Percentiles rank a stretch among this genome's conserved stretches.
These are phyloP conservation scores for Troides oblongomaculatus DNA, from an alignment of 2,888 invertebrate species.

Conservation along the genomic window DNA sequence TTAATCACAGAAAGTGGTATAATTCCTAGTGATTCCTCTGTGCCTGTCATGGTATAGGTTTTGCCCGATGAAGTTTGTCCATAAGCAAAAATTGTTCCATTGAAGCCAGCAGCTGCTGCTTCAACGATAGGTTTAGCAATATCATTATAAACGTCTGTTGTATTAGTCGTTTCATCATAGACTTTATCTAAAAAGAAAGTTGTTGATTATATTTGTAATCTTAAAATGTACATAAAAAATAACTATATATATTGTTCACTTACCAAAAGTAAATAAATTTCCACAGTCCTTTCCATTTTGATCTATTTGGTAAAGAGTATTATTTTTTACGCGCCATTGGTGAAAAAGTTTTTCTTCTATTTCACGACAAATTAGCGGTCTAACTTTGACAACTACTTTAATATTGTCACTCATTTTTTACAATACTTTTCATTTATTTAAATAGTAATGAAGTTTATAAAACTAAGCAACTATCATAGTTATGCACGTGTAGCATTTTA, in stretches of 20 bases:
- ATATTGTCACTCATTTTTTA: constrained; percentile 82
- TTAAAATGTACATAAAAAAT: background rate
- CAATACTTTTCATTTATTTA: constrained; percentile 37
- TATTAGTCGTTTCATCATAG: constrained; percentile 81
- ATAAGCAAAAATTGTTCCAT: constrained; percentile 94
- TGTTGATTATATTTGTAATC: constrained; percentile 4
- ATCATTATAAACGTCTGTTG: constrained; percentile 82
- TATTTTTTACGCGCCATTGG: constrained; percentile 82
- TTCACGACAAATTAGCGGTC: constrained; percentile 84
- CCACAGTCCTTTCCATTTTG: constrained; percentile 66
- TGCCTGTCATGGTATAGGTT: constrained; percentile 91
- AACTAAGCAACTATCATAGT: constrained; percentile 32
- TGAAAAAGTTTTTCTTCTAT: constrained; percentile 76
- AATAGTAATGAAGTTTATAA: constrained; percentile 34
- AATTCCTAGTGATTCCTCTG: constrained; percentile 84
- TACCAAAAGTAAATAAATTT: constrained; percentile 63
- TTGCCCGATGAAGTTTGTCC: constrained; percentile 96
- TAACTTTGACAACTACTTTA: constrained; percentile 87
- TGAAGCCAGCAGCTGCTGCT: constrained; percentile 86
- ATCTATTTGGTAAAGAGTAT: constrained; percentile 80
- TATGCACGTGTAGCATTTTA: constrained; percentile 27
- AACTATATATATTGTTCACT: constrained; percentile 36
- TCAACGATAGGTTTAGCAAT: constrained; percentile 86
- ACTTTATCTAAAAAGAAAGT: constrained; percentile 83
- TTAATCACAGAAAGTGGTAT: constrained; percentile 86